A percentile compares a stretch with the other conserved stretches of the same genome.
These are phyloP conservation scores for Oreortyx pictus DNA, from an alignment of 2,797 vertebrate genomes.

Conservation along the genomic window DNA sequence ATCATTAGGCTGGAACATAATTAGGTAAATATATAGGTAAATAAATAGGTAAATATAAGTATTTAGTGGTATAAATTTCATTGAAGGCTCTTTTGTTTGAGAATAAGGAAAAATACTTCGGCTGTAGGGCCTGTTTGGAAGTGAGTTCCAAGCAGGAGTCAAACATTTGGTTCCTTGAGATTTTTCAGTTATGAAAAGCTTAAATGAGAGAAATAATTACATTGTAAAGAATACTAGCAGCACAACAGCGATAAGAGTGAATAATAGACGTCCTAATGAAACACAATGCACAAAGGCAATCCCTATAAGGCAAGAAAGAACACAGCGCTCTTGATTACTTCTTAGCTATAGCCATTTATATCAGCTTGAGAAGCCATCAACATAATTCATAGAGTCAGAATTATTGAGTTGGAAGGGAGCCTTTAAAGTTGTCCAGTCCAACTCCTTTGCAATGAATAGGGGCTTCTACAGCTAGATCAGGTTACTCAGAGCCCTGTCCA, in stretches of 20 bases:
- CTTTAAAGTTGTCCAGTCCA: too few species aligned
- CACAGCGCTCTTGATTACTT: neutral
- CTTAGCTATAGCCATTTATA: neutral
- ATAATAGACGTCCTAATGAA: rapidly evolving
- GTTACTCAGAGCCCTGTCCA: too few species aligned
- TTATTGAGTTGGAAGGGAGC: too few species aligned
- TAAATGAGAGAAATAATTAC: neutral
- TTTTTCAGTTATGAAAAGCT: neutral
- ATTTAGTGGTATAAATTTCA: neutral
- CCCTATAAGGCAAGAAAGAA: neutral
- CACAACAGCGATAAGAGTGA: rapidly evolving
- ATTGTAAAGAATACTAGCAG: neutral
- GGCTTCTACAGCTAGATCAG: too few species aligned
- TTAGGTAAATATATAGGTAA: too few species aligned
- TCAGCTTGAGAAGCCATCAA: neutral
- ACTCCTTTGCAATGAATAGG: too few species aligned
- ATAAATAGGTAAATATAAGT: too few species aligned
- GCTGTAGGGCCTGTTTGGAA: neutral
- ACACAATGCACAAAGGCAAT: rapidly evolving
- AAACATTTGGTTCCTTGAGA: neutral
- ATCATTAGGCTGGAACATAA: neutral
- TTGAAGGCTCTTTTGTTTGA: neutral
- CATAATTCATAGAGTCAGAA: neutral
- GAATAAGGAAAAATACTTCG: neutral
- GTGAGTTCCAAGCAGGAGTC: neutral